A percentile compares a stretch with the other conserved stretches of the same genome.
Conservation (phyloP, 2,113 vertebrate species). For the Otolemur garnettii region DNA sequence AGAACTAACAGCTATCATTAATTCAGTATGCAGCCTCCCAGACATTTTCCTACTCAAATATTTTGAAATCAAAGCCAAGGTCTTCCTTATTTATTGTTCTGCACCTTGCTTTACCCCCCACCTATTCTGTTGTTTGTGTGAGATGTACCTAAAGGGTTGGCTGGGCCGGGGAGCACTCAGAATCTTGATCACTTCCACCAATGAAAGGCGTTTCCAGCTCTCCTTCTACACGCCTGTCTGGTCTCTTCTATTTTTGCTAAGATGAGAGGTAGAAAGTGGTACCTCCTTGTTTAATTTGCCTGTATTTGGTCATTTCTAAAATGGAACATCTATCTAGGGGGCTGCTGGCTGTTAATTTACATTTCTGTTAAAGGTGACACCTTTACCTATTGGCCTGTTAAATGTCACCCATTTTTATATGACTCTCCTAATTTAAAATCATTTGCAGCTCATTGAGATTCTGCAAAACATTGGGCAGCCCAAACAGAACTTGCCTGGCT, state of each 20-base stretch:
- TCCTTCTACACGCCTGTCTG: not conserved
- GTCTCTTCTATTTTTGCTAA: not conserved
- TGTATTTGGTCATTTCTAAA: not conserved
- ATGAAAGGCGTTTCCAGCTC: accelerated
- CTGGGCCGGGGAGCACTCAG: not conserved
- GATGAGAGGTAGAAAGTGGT: not conserved
- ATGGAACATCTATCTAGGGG: not conserved
- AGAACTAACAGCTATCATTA: not conserved
- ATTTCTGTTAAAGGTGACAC: not conserved
- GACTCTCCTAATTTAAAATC: not conserved
- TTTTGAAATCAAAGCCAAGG: not conserved
- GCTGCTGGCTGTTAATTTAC: not conserved
- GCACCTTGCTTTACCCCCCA: no score
- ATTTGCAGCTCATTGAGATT: not conserved
- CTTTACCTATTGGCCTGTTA: not conserved
- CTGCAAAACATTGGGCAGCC: not conserved
- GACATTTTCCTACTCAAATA: not conserved
- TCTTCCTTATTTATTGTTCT: not conserved
- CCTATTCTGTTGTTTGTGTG: not conserved
- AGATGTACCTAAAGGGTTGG: not conserved
- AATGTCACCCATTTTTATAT: not conserved
- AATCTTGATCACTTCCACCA: not conserved
- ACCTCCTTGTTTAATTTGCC: not conserved
- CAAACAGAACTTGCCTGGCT: not conserved
- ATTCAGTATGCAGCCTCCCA: not conserved